These are phyloP conservation scores for Acleris holmiana DNA, from an alignment of 2,888 invertebrate genomes.

Conservation along the genomic window DNA sequence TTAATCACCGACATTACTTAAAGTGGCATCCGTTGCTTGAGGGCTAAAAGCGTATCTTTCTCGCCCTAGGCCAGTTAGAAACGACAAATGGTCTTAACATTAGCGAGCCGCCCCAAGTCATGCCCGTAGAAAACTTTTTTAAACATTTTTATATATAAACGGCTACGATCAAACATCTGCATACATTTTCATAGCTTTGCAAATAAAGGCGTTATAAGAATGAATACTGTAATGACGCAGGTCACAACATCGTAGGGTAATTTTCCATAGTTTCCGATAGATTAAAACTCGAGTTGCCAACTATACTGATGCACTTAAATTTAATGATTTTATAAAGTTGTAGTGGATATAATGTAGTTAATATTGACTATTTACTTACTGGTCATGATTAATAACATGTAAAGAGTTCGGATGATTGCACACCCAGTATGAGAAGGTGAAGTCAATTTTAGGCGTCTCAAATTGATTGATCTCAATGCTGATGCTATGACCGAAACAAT, in stretches of 20 bases:
- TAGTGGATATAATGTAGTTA: conserved; percentile 46
- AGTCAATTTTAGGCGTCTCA: conserved; percentile 28
- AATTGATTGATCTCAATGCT: conserved; percentile 33
- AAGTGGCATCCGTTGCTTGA: too few relatives aligned
- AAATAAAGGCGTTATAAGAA: too few relatives aligned
- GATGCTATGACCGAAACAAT: conserved; percentile 9
- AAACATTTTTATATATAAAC: too few relatives aligned
- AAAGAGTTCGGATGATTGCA: conserved; percentile 14
- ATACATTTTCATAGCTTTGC: too few relatives aligned
- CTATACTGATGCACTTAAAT: conserved; percentile 53
- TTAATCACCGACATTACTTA: too few relatives aligned
- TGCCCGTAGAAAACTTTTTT: too few relatives aligned
- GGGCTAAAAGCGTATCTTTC: too few relatives aligned
- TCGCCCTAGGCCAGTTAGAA: too few relatives aligned
- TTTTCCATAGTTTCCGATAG: conserved; percentile 27
- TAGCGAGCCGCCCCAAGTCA: too few relatives aligned
- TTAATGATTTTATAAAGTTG: conserved; percentile 57
- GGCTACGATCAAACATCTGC: too few relatives aligned
- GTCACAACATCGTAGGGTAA: conserved; percentile 7
- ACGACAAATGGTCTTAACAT: too few relatives aligned
- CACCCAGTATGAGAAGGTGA: conserved; percentile 21
- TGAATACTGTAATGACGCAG: neutral
- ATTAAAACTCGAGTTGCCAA: conserved; percentile 60
- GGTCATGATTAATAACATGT: conserved; percentile 9
- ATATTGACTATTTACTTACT: conserved; percentile 19